Percentiles rank a stretch among this genome's conserved stretches.
Conservation (phyloP, 2,888 invertebrate species). For the Portevinia maculata region DNA sequence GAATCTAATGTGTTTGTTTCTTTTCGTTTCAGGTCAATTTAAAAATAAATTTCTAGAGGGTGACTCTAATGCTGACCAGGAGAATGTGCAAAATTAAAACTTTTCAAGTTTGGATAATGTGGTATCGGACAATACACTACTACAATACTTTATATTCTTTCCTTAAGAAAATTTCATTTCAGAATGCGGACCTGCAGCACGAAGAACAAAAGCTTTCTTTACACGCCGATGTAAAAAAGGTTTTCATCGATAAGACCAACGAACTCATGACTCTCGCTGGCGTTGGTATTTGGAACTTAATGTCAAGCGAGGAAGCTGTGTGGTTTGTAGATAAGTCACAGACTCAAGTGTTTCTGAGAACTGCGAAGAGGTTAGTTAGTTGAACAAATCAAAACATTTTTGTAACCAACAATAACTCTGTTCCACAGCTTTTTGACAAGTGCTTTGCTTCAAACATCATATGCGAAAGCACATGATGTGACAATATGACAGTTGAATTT, state of each 20-base stretch:
- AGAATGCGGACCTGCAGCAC: constrained; percentile 89
- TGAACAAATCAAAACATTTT: not conserved
- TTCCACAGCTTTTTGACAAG: constrained; percentile 97
- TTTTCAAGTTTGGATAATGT: no score
- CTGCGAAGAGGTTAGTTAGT: constrained; percentile 94
- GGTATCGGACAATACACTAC: no score
- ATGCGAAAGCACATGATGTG: constrained; percentile 99
- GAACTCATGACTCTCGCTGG: constrained; percentile 97
- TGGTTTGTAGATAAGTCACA: constrained; percentile 92
- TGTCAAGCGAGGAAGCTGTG: constrained; percentile 97
- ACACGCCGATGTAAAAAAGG: constrained; percentile 93
- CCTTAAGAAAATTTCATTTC: constrained; percentile 76
- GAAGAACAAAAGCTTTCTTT: constrained; percentile 99
- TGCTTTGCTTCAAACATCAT: constrained; percentile 96
- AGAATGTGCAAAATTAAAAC: no score
- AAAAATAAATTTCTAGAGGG: no score
- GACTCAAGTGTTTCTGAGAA: constrained; percentile 90
- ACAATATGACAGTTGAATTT: constrained; percentile 99
- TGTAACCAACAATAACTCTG: no score
- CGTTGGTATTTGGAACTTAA: constrained; percentile 99
- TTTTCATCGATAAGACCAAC: constrained; percentile 90
- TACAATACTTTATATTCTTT: not conserved
- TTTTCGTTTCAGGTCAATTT: no score
- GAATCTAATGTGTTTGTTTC: no score
- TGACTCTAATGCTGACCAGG: no score